Evolutionary conservation across 2,888 invertebrate species (phyloP), one percentile per base, ranked within the genome.

Genomic region (Sialis lutaria): DNA sequence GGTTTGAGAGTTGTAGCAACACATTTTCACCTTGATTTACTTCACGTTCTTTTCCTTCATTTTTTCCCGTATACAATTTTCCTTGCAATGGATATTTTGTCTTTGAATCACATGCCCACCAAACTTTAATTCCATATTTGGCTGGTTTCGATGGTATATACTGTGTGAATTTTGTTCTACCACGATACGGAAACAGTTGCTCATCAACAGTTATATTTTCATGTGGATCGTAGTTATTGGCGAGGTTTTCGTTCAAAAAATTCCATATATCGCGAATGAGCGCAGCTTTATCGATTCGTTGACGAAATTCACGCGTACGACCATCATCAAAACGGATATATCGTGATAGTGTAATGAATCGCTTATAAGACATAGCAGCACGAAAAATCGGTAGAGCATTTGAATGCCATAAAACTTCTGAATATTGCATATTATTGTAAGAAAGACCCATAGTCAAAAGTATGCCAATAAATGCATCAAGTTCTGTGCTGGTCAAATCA

Each of bases 51-150:
- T 6, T 7, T n/a, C n/a, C n/a, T 34, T 34, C 34, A 6, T 44
- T 37, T 50, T 55, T 57, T 44, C 54, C 55, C 48, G 53, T 56
- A 49, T 56, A 56, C 34, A 55, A 33, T 32, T 51, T 40, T 33
- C 53, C 56, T 30, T 43, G 33, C 6, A 56, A 44, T 37, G 56
- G 55, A 54, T 55, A 56, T 22, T 52, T 41, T 42, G 51, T 56
- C 50, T 51, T 48, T 13, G 54, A 48, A 51, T 60, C 53, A 45
- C 57, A 55, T 12, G 55, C 50, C 57, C 57, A 58, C 50, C 52
- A 57, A 7, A 58, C 50, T 50, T 58, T 57, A 12, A 57, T 54
- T 12, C 54, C 55, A 50, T 56, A 57, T 45, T 56, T 55, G 8
- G 54, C 55, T 44, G 53, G 55, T 45, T 57, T 55, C 12, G 54